Conservation (phyloP, 2,797 vertebrate genomes). For the Oreochromis mossambicus region DNA sequence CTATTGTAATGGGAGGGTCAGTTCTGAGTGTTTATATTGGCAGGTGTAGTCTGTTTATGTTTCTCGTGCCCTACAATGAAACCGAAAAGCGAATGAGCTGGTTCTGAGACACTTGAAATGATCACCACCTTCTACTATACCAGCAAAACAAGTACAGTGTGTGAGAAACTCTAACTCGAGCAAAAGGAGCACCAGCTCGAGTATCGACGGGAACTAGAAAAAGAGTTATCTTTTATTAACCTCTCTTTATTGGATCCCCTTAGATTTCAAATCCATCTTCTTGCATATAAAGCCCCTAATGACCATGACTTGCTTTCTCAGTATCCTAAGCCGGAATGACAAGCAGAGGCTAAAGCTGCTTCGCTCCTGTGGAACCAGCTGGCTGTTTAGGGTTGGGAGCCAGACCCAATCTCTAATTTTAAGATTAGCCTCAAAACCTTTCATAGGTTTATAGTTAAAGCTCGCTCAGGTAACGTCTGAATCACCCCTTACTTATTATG, state of each 20-base stretch:
- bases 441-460: not conserved
- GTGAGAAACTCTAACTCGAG: not conserved
- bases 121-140: not conserved
- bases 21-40: not conserved
- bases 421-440: not conserved
- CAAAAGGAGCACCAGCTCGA: not conserved
- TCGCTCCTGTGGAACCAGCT: not conserved
- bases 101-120: not conserved
- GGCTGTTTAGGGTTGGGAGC: not conserved
- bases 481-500: not conserved
- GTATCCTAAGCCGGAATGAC: not conserved
- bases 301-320: not conserved
- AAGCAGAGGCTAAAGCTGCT: not conserved
- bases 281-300: not conserved
- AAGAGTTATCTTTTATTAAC: not conserved
- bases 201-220: not conserved
- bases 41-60: not conserved
- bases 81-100: not conserved
- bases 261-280: not conserved
- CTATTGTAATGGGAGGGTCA: not conserved
- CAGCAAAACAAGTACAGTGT: not conserved
- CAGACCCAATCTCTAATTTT: not conserved
- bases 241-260: not conserved
- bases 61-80: not conserved
- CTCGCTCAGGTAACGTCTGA: not conserved